Percentiles rank a stretch among this genome's conserved stretches.
Evolutionary conservation across 2,113 vertebrate genomes (phyloP).

Genomic region (Prietella phreatophila): DNA sequence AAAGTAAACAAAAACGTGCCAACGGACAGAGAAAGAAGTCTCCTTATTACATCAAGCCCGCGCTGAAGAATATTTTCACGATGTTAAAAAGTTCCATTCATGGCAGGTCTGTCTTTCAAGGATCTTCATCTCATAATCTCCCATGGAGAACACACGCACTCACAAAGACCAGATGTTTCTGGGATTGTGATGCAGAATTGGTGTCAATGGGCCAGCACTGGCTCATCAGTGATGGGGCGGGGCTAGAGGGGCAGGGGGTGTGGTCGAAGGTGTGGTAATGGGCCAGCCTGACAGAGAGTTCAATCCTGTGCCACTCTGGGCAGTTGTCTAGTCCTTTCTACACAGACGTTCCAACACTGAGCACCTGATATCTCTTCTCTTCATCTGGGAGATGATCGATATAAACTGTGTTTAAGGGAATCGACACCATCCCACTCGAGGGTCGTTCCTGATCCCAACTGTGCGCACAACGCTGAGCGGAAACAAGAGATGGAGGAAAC

Average conservation of each 20-base stretch:
- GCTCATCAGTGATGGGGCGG: not conserved
- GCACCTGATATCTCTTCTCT: not conserved
- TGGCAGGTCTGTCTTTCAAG: not conserved
- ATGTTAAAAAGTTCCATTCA: not conserved
- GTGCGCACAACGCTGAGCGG: not conserved
- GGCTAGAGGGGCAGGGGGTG: not conserved
- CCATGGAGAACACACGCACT: not conserved
- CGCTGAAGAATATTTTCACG: not conserved
- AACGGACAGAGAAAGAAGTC: not conserved
- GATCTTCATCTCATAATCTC: not conserved
- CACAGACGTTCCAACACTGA: not conserved
- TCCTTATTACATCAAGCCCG: not conserved
- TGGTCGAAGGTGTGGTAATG: not conserved
- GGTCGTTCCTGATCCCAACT: not conserved
- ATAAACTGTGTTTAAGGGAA: constrained; percentile 10
- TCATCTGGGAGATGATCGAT: not conserved
- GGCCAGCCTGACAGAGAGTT: not conserved
- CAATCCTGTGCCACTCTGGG: not conserved
- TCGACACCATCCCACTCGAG: not conserved
- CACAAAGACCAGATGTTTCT: not conserved
- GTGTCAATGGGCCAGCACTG: not conserved
- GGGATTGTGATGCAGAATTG: not conserved
- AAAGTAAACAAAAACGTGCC: not conserved
- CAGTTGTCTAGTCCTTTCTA: not conserved
- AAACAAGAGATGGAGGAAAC: not conserved